A percentile compares a stretch with the other conserved stretches of the same genome.
Conservation (phyloP, 2,797 vertebrate species). For the Peromyscus eremicus region DNA sequence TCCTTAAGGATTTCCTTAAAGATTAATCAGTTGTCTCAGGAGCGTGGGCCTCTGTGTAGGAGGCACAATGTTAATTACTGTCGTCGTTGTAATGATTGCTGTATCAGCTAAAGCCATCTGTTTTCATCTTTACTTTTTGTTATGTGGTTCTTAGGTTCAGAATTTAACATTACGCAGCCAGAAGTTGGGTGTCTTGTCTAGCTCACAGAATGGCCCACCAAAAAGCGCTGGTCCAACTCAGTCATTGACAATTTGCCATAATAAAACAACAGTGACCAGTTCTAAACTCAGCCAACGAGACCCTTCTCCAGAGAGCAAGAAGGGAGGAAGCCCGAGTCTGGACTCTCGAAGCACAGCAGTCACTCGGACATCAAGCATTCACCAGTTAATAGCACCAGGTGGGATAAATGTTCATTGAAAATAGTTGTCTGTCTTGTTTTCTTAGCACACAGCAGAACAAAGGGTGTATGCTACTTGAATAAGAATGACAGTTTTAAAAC, state of each 20-base stretch:
- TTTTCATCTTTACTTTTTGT: conserved; percentile 80
- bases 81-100: conserved; percentile 35
- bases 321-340: conserved; percentile 88
- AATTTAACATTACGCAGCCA: conserved; percentile 94
- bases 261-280: conserved; percentile 90
- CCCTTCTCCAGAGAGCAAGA: conserved; percentile 88
- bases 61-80: conserved; percentile 55
- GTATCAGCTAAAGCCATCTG: conserved; percentile 51
- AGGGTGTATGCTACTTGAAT: conserved; percentile 28
- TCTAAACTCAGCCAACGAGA: conserved; percentile 92
- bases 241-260: conserved; percentile 91
- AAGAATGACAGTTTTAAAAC: conserved; percentile 37
- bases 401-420: conserved; percentile 65
- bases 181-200: conserved; percentile 91
- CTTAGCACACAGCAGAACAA: conserved; percentile 50
- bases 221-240: conserved; percentile 91
- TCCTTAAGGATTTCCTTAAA: conserved; percentile 61
- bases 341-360: conserved; percentile 89
- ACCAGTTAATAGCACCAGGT: conserved; percentile 93
- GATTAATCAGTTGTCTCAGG: conserved; percentile 56
- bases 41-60: conserved; percentile 43
- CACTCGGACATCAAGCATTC: conserved; percentile 89
- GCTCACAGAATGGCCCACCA: conserved; percentile 93
- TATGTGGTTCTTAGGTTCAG: conserved; percentile 91
- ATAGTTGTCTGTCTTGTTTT: conserved; percentile 62